Evolutionary conservation across 2,113 vertebrate species (phyloP).

Genomic region (Cyrtonyx montezumae): DNA sequence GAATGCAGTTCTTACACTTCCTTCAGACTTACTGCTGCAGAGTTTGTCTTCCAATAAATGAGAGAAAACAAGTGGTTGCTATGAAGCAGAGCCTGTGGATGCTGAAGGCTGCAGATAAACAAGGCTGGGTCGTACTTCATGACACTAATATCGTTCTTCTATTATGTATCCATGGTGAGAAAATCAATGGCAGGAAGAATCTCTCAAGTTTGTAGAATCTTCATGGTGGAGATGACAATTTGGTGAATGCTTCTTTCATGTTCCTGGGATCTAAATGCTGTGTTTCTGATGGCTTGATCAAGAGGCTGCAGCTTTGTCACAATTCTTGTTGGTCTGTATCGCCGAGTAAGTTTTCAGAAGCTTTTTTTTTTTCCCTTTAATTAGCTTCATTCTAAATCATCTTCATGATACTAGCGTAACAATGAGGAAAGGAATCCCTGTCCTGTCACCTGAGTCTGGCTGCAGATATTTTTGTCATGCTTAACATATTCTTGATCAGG

Average conservation of each 20-base stretch:
- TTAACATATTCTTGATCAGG: background rate
- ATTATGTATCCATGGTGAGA: conserved; percentile 27
- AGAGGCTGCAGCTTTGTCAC: background rate
- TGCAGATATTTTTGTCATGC: background rate
- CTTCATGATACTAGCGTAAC: background rate
- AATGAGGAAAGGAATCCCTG: background rate
- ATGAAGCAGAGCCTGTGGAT: background rate
- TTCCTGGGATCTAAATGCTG: background rate
- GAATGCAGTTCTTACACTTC: background rate
- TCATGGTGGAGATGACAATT: background rate
- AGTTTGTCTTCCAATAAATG: background rate
- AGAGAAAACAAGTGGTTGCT: background rate
- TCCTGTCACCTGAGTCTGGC: background rate
- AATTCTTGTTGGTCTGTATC: background rate
- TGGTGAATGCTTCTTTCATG: background rate
- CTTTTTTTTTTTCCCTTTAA: background rate
- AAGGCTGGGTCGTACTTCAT: background rate
- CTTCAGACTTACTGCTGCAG: background rate
- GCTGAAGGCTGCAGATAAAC: background rate
- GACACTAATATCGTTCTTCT: conserved; percentile 23
- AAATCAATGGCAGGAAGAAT: conserved; percentile 22
- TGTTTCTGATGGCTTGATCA: conserved; percentile 19
- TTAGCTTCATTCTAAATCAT: background rate
- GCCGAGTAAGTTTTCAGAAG: background rate
- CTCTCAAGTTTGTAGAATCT: background rate